Evolutionary conservation across 1,140 invertebrate species (phyloP).

Genomic region (Temnothorax longispinosus): DNA sequence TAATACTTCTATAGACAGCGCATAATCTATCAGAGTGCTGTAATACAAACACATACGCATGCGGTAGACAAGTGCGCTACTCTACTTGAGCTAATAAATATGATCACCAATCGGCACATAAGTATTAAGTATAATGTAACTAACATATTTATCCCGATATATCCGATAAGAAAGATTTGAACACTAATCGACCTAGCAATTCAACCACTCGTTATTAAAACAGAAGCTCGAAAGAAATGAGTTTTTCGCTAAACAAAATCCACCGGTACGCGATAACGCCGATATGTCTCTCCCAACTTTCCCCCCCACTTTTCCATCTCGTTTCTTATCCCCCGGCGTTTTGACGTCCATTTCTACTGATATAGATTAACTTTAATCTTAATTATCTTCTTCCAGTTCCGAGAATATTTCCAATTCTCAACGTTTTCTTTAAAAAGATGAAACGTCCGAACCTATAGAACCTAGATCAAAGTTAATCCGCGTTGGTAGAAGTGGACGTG

Average conservation of each 20-base stretch:
- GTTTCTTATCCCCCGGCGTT: too few relatives aligned
- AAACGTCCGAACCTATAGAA: background rate
- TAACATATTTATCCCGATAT: background rate
- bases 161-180: too few relatives aligned
- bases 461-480: too few relatives aligned
- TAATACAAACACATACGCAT: constrained; percentile 6
- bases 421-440: background rate
- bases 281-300: too few relatives aligned
- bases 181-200: background rate
- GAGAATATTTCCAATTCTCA: background rate
- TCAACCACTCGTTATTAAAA: background rate
- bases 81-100: constrained; percentile 21
- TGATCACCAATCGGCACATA: background rate
- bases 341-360: too few relatives aligned
- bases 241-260: background rate
- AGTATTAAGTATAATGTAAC: background rate
- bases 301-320: too few relatives aligned
- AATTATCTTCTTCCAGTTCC: too few relatives aligned
- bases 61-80: constrained; percentile 2
- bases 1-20: constrained; percentile 3
- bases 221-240: background rate
- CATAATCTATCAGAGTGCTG: constrained; percentile 3
- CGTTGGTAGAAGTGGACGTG: background rate
- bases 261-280: too few relatives aligned
- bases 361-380: too few relatives aligned